Conservation (phyloP, 2,797 vertebrate genomes). For the Chiloscyllium punctatum region DNA sequence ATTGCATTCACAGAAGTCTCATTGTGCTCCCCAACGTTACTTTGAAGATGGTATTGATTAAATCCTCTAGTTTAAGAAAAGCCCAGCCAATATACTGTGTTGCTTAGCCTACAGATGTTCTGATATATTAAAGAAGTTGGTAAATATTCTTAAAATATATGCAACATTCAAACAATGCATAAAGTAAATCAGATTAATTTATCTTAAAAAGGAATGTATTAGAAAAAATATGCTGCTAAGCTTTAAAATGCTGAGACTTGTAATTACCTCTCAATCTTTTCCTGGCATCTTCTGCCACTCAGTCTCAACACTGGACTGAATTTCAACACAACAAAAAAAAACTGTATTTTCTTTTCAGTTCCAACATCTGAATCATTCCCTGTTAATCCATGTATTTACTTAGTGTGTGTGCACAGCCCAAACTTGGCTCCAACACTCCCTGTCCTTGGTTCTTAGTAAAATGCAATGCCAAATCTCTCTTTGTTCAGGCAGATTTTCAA, state of each 20-base stretch:
- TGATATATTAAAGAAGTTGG: no score
- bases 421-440: conserved; percentile 23
- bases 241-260: background rate
- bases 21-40: background rate
- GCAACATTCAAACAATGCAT: background rate
- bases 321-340: background rate
- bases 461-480: conserved; percentile 11
- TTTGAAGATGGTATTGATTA: conserved; percentile 15
- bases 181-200: background rate
- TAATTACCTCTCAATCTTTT: conserved; percentile 6
- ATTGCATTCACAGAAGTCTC: conserved; percentile 12
- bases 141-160: background rate
- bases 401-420: conserved; percentile 5
- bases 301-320: background rate
- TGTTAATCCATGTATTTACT: conserved; percentile 6
- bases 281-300: background rate
- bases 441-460: conserved; percentile 13
- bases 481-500: conserved; percentile 33
- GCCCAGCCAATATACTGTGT: background rate
- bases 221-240: background rate
- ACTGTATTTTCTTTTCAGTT: conserved; percentile 22
- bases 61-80: conserved; percentile 2
- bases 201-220: background rate
- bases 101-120: background rate
- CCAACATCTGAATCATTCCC: conserved; percentile 26